phyloP scores from a whole-genome alignment of 1,140 invertebrate species.

The Drosophila oshimai region DNA sequence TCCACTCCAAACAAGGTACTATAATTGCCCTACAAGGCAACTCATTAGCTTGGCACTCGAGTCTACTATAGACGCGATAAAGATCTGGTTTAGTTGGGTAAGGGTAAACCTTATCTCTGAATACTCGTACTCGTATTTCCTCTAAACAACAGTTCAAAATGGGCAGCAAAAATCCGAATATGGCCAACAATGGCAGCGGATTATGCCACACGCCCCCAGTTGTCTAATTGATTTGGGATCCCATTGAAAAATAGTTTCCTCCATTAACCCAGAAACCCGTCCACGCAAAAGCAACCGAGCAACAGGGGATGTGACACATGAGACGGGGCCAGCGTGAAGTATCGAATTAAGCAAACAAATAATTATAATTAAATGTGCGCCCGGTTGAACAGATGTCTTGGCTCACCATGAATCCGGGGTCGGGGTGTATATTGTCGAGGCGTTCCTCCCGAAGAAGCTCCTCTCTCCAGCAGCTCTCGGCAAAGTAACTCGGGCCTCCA shows the following conservation, averaged over 20 bases:
- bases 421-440: constrained; percentile 53
- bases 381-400: constrained; percentile 60
- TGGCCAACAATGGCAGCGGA: constrained; percentile 3
- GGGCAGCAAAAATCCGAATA: constrained; percentile 2
- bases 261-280: constrained; percentile 25
- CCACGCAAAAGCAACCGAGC: background rate
- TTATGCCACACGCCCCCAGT: constrained; percentile 18
- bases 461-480: constrained; percentile 31
- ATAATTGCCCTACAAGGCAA: constrained; percentile 33
- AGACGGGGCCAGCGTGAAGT: constrained; percentile 20
- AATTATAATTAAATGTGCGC: constrained; percentile 75
- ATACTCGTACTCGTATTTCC: constrained; percentile 7
- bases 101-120: background rate
- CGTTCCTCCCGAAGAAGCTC: constrained; percentile 46
- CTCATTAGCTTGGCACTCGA: constrained; percentile 27
- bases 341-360: constrained; percentile 71
- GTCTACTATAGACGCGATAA: constrained; percentile 20
- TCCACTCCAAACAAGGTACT: background rate
- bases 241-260: constrained; percentile 33
- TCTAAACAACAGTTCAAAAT: constrained; percentile 10
- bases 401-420: constrained; percentile 75
- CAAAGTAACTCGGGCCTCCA: constrained; percentile 37
- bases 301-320: constrained; percentile 32
- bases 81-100: constrained; percentile 21
- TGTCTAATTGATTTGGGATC: background rate